phyloP scores from a whole-genome alignment of 2,888 invertebrate genomes.

The Amphimallon solstitiale region DNA sequence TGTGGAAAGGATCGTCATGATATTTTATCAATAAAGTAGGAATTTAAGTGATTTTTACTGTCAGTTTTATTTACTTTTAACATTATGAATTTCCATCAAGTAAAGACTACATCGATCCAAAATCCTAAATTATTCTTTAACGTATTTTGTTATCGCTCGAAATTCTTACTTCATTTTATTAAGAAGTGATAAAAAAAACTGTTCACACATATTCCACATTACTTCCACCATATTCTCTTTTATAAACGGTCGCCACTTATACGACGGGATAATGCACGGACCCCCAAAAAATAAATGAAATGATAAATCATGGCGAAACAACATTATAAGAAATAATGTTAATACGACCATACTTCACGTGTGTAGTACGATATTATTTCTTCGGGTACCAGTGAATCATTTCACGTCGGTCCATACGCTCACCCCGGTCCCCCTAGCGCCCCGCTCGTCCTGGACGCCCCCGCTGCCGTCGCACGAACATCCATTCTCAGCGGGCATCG shows the following conservation, averaged over 20 bases:
- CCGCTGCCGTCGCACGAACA: constrained; percentile 52
- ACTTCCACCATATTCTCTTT: not conserved
- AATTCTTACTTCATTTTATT: no score
- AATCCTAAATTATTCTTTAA: no score
- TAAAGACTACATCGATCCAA: no score
- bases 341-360: constrained; percentile 37
- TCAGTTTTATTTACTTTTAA: no score
- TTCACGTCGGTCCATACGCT: constrained; percentile 21
- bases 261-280: not conserved
- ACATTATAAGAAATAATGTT: constrained; percentile 39
- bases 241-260: not conserved
- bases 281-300: constrained; percentile 37
- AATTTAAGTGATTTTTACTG: no score
- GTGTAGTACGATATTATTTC: constrained; percentile 36
- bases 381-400: constrained; percentile 51
- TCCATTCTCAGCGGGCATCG: constrained; percentile 58
- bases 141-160: not conserved
- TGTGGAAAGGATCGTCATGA: no score
- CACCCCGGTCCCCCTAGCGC: constrained; percentile 40
- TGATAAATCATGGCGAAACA: constrained; percentile 37
- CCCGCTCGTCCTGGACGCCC: not conserved
- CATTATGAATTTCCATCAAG: no score
- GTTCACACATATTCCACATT: not conserved
- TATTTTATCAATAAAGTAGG: no score
- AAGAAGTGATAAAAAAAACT: no score